A percentile compares a stretch with the other conserved stretches of the same genome.
Evolutionary conservation across 2,797 vertebrate species (phyloP).

Genomic region (Eidolon dupreanum): DNA sequence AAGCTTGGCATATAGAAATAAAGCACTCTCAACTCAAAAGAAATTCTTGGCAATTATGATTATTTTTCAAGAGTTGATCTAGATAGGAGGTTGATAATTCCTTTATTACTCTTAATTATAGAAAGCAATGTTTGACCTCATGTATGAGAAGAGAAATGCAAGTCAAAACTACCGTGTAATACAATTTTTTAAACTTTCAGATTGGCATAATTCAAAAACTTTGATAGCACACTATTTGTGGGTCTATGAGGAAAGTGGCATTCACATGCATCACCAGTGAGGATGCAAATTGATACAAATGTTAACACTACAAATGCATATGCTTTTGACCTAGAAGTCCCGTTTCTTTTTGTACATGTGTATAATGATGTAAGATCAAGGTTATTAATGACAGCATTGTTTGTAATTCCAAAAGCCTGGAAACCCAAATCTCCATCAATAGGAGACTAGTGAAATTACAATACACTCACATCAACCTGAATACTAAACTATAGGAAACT

Average conservation of each 20-base stretch:
- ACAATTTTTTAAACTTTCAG: background rate
- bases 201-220: background rate
- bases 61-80: conserved; percentile 9
- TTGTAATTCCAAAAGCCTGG: background rate
- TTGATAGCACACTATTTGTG: background rate
- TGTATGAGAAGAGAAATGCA: background rate
- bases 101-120: background rate
- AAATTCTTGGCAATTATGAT: conserved; percentile 21
- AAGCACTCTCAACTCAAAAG: background rate
- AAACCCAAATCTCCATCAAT: background rate
- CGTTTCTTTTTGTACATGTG: background rate
- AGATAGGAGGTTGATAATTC: background rate
- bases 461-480: background rate
- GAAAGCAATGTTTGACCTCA: background rate
- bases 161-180: background rate
- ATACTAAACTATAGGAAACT: background rate
- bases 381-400: background rate
- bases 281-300: background rate
- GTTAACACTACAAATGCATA: background rate
- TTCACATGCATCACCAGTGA: background rate
- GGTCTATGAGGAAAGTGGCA: background rate
- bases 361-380: background rate
- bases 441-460: background rate
- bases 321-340: background rate
- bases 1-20: background rate